These are phyloP conservation scores for Bicyclus anynana DNA, from an alignment of 1,140 invertebrate species.

Conservation along the genomic window DNA sequence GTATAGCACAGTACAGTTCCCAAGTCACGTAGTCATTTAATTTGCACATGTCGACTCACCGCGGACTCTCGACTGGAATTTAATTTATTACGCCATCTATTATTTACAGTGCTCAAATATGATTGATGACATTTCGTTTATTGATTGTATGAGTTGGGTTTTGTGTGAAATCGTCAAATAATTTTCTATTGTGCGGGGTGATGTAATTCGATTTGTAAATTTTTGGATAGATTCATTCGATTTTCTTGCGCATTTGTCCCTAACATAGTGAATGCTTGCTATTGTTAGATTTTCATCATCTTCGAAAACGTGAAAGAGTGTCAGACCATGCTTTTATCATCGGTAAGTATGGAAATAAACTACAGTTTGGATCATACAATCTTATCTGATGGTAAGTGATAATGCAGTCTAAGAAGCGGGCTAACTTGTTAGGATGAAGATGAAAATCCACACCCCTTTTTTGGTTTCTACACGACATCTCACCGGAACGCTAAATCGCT, in stretches of 20 bases:
- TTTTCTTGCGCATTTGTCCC: background rate
- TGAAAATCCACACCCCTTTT: too few species aligned
- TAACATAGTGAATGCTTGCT: background rate
- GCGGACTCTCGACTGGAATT: background rate
- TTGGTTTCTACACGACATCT: too few species aligned
- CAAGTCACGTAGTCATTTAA: background rate
- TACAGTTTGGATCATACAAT: too few species aligned
- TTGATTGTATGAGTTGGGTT: background rate
- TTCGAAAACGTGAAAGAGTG: too few species aligned
- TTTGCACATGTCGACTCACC: slow-evolving; percentile 1
- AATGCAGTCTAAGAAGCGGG: too few species aligned
- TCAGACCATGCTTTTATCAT: too few species aligned
- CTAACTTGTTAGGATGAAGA: too few species aligned
- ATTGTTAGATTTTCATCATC: background rate
- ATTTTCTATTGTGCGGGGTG: background rate
- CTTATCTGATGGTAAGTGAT: too few species aligned
- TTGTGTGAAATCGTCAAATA: background rate
- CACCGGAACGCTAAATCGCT: too few species aligned
- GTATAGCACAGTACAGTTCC: too few species aligned
- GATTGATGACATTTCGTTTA: background rate
- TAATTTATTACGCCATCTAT: background rate
- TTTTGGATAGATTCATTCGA: background rate
- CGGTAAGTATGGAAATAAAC: too few species aligned
- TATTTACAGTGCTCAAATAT: background rate
- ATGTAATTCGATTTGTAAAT: background rate